These are phyloP conservation scores for Chrysomela aeneicollis DNA, from an alignment of 2,888 invertebrate species.

Conservation along the genomic window DNA sequence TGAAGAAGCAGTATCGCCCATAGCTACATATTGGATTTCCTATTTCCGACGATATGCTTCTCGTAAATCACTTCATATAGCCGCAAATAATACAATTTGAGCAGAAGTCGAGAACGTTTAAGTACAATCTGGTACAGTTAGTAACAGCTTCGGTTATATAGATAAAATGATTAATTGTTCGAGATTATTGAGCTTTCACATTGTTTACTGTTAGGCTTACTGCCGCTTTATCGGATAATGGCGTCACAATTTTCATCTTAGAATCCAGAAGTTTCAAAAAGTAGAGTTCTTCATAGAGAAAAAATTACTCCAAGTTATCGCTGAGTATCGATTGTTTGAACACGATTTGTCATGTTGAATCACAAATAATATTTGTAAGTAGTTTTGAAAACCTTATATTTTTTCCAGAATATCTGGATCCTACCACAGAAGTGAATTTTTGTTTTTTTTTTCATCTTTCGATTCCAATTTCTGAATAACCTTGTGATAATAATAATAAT, in stretches of 20 bases:
- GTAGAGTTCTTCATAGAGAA: too few relatives aligned
- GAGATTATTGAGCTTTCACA: constrained; percentile 26
- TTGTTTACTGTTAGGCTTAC: constrained; percentile 17
- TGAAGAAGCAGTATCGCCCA: background rate
- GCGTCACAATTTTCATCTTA: background rate
- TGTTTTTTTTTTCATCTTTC: too few relatives aligned
- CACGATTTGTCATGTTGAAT: too few relatives aligned
- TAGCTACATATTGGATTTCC: constrained; percentile 6
- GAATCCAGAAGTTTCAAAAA: too few relatives aligned
- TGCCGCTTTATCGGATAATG: background rate
- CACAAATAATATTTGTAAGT: too few relatives aligned
- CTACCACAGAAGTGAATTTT: too few relatives aligned
- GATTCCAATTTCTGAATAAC: too few relatives aligned
- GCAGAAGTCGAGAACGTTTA: constrained; percentile 14
- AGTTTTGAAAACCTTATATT: too few relatives aligned
- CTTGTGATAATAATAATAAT: too few relatives aligned
- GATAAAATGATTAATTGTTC: constrained; percentile 29
- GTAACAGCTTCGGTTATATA: constrained; percentile 17
- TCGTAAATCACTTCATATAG: constrained; percentile 15
- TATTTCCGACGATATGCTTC: constrained; percentile 4
- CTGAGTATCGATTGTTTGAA: too few relatives aligned
- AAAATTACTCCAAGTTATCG: too few relatives aligned
- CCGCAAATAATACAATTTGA: constrained; percentile 10
- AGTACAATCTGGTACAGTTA: constrained; percentile 23
- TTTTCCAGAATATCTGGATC: too few relatives aligned